Percentiles rank a stretch among this genome's conserved stretches.
phyloP scores from a whole-genome alignment of 2,113 vertebrate species.

The Pluvianellus socialis region DNA sequence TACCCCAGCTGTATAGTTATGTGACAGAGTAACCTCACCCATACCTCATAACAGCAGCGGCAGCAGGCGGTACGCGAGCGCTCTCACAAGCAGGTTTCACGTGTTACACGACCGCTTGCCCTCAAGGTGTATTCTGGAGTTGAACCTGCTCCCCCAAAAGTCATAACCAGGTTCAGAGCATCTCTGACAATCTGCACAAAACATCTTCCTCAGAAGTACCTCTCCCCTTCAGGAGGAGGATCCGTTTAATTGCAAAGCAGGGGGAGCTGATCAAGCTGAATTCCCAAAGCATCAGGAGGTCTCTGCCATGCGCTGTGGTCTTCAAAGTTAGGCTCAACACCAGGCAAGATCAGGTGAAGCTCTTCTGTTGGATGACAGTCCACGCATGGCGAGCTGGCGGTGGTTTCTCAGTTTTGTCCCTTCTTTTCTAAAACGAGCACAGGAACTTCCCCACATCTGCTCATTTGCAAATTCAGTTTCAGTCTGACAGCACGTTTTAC shows the following conservation, averaged over 20 bases:
- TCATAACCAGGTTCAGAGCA: background rate
- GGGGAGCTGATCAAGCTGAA: background rate
- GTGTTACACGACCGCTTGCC: rapidly evolving
- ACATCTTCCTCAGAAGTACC: background rate
- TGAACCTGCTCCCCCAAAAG: background rate
- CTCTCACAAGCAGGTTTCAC: background rate
- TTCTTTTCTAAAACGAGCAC: background rate
- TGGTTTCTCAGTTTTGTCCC: background rate
- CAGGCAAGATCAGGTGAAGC: background rate
- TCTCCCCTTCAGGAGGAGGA: background rate
- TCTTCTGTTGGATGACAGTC: background rate
- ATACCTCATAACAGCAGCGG: rapidly evolving
- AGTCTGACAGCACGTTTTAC: background rate
- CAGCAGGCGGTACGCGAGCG: rapidly evolving
- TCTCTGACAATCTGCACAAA: background rate
- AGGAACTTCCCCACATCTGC: background rate
- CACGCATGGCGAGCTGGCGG: rapidly evolving
- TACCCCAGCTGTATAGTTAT: background rate
- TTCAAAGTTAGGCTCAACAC: background rate
- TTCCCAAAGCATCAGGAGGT: rapidly evolving
- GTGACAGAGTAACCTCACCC: background rate
- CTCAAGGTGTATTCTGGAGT: background rate
- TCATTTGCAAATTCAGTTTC: background rate
- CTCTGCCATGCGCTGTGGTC: background rate
- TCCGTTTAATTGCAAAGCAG: background rate